phyloP scores from a whole-genome alignment of 2,888 invertebrate genomes.

The Neoitamus cyanurus region DNA sequence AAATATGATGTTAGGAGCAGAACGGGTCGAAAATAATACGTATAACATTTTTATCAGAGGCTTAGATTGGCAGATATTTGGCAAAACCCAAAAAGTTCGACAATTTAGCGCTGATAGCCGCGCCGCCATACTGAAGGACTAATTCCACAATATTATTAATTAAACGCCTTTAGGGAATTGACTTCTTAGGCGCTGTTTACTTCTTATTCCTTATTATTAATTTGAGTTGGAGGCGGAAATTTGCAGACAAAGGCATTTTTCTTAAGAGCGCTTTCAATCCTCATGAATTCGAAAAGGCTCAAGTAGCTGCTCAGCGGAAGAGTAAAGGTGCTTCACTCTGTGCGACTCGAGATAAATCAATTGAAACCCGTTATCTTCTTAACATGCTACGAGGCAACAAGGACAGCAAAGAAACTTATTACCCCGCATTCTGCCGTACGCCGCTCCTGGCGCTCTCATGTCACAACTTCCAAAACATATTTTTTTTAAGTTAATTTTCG shows the following conservation, averaged over 20 bases:
- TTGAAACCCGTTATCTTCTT: not conserved
- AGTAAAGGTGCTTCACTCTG: not conserved
- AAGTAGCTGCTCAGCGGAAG: not conserved
- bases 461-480: not conserved
- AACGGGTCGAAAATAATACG: no score
- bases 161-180: not conserved
- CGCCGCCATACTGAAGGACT: not conserved
- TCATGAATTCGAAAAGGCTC: not conserved
- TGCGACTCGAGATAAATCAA: conserved; percentile 19
- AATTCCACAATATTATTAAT: not conserved
- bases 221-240: not conserved
- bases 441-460: not conserved
- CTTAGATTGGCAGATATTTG: no score
- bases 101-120: no score
- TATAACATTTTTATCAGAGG: no score
- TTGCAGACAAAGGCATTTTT: not conserved
- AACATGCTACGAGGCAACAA: not conserved
- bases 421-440: not conserved
- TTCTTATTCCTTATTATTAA: not conserved
- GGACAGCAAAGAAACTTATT: not conserved
- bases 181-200: not conserved
- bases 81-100: no score
- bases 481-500: not conserved
- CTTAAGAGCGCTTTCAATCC: not conserved
- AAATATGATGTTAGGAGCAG: no score